A percentile compares a stretch with the other conserved stretches of the same genome.
Conservation (phyloP, 2,888 invertebrate genomes). For the Dryomyza anilis region DNA sequence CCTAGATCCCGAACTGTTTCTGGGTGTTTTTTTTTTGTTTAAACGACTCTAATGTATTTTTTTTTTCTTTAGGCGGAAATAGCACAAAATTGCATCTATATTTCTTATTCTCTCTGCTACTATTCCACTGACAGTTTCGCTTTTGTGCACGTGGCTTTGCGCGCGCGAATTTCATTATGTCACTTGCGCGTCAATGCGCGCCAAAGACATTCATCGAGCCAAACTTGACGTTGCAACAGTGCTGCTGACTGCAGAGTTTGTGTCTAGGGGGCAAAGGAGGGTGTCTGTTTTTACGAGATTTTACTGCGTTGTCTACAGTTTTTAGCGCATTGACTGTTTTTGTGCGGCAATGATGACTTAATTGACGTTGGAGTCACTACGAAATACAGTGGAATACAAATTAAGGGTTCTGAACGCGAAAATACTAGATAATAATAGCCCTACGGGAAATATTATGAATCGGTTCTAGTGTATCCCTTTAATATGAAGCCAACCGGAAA, state of each 20-base stretch:
- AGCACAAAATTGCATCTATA: slow-evolving; percentile 33
- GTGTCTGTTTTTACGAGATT: background rate
- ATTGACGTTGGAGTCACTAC: no score
- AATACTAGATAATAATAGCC: no score
- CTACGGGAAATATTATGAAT: no score
- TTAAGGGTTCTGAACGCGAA: no score
- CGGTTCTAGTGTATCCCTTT: no score
- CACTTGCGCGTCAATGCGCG: slow-evolving; percentile 26
- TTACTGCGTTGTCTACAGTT: background rate
- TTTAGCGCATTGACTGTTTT: background rate
- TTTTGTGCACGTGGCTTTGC: background rate
- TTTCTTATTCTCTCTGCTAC: slow-evolving; percentile 24
- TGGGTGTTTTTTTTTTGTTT: background rate
- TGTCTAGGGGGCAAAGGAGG: no score
- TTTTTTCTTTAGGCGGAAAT: slow-evolving; percentile 22
- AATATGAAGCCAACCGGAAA: no score
- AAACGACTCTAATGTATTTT: no score
- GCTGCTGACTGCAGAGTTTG: no score
- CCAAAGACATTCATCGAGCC: slow-evolving; percentile 20
- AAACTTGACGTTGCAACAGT: no score
- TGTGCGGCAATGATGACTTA: slow-evolving; percentile 36
- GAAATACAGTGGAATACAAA: no score
- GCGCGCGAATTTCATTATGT: slow-evolving; percentile 30
- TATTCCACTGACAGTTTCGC: background rate
- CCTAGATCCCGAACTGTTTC: background rate